These are phyloP conservation scores for Gonatopus flavifemur DNA, from an alignment of 1,140 invertebrate genomes.

Conservation along the genomic window DNA sequence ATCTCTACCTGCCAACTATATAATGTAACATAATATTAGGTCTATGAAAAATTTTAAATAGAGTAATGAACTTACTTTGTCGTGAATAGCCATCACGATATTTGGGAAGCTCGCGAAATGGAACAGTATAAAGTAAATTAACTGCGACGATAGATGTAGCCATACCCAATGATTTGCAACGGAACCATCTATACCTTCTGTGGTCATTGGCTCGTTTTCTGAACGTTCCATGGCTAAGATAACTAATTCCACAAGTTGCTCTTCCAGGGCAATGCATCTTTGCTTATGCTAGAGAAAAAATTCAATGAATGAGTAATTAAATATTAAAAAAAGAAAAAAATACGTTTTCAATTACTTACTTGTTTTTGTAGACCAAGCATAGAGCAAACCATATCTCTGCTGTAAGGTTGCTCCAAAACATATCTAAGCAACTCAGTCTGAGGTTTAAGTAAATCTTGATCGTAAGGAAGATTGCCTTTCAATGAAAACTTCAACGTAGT, in stretches of 20 bases:
- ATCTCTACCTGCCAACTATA: conserved; percentile 73
- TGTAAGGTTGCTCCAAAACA: conserved; percentile 93
- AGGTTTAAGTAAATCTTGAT: conserved; percentile 84
- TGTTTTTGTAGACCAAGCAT: conserved; percentile 93
- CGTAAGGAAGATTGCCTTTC: conserved; percentile 90
- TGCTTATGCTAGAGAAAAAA: conserved; percentile 73
- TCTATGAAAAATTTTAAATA: neutral
- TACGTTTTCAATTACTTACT: conserved; percentile 47
- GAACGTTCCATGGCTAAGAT: conserved; percentile 90
- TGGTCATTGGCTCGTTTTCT: conserved; percentile 65
- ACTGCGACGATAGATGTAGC: conserved; percentile 91
- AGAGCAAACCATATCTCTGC: conserved; percentile 92
- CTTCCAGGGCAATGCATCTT: conserved; percentile 85
- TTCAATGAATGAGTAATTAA: neutral
- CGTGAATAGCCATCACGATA: conserved; percentile 85
- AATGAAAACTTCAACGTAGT: conserved; percentile 82
- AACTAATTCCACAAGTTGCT: conserved; percentile 89
- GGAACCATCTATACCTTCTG: conserved; percentile 66
- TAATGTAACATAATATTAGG: neutral
- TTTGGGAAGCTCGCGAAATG: conserved; percentile 92
- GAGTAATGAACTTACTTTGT: conserved; percentile 64
- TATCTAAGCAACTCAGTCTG: conserved; percentile 86
- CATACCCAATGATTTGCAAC: conserved; percentile 81
- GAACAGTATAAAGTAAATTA: conserved; percentile 95
- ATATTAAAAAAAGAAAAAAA: conserved; percentile 5